Evolutionary conservation across 2,888 invertebrate genomes (phyloP).

Genomic region (Drosophila melanosoma): DNA sequence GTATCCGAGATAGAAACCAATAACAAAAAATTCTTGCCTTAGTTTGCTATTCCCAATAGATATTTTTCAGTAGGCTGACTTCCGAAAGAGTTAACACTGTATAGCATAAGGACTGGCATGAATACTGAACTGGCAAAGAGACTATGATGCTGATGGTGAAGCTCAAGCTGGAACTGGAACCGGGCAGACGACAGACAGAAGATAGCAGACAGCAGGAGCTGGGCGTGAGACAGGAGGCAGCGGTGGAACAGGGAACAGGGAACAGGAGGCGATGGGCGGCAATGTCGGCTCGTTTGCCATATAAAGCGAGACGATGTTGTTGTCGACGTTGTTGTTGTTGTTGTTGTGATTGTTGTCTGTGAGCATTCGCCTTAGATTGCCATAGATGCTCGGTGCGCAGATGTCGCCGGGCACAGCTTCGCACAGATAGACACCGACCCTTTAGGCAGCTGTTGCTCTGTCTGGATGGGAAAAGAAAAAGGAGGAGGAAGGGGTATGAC

Average conservation of each 20-base stretch:
- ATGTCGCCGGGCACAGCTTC: constrained; percentile 62
- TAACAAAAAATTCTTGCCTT: too few relatives aligned
- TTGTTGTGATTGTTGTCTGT: constrained; percentile 21
- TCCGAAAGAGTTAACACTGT: constrained; percentile 2
- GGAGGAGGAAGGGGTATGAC: neutral
- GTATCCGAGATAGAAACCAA: neutral
- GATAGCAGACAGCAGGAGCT: constrained; percentile 4
- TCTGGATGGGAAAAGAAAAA: neutral
- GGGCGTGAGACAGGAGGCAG: constrained; percentile 8
- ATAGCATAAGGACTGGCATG: constrained; percentile 4
- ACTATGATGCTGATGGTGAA: constrained; percentile 5
- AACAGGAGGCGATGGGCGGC: constrained; percentile 9
- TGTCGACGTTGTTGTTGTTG: constrained; percentile 34
- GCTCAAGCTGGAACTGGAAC: neutral
- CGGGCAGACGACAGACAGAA: constrained; percentile 2
- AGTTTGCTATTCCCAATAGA: neutral
- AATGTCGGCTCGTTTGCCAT: constrained; percentile 71
- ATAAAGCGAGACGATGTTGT: constrained; percentile 60
- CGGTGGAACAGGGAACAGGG: neutral
- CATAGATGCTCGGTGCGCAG: constrained; percentile 50
- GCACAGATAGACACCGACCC: constrained; percentile 45
- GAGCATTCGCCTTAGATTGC: constrained; percentile 57
- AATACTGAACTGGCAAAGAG: constrained; percentile 20
- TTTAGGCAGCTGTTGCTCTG: constrained; percentile 54
- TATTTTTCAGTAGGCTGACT: neutral